These are phyloP conservation scores for Leptinotarsa lineolata DNA, from an alignment of 1,140 invertebrate genomes.

Conservation along the genomic window DNA sequence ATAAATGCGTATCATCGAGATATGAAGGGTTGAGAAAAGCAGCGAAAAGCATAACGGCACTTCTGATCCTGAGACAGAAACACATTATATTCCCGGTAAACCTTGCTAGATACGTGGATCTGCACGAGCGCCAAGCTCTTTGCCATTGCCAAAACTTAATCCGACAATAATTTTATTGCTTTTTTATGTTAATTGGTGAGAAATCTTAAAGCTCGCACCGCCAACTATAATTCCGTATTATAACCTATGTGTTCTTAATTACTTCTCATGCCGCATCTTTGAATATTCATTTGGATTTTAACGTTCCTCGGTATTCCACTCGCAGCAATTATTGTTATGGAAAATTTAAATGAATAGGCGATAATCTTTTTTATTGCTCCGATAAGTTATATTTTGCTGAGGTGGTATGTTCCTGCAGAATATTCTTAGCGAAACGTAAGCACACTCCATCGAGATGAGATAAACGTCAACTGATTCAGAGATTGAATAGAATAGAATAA, in stretches of 20 bases:
- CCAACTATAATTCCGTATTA: slow-evolving; percentile 48
- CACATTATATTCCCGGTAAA: slow-evolving; percentile 14
- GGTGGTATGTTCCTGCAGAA: background rate
- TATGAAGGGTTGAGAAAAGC: background rate
- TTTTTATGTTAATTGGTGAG: slow-evolving; percentile 52
- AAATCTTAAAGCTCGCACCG: slow-evolving; percentile 48
- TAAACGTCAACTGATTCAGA: too few relatives aligned
- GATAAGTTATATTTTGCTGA: slow-evolving; percentile 21
- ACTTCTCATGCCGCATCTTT: slow-evolving; percentile 25
- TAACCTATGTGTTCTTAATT: slow-evolving; percentile 52
- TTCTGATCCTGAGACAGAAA: background rate
- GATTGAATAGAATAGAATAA: too few relatives aligned
- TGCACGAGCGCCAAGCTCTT: slow-evolving; percentile 10
- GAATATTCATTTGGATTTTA: slow-evolving; percentile 32
- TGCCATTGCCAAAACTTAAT: slow-evolving; percentile 33
- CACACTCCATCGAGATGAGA: too few relatives aligned
- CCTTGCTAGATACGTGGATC: slow-evolving; percentile 14
- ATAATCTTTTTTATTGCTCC: slow-evolving; percentile 26
- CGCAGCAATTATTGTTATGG: slow-evolving; percentile 27
- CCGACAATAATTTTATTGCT: slow-evolving; percentile 54
- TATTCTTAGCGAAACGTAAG: too few relatives aligned
- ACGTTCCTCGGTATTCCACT: slow-evolving; percentile 15
- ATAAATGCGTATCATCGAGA: slow-evolving; percentile 2
- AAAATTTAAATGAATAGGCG: slow-evolving; percentile 26
- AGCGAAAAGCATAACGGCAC: background rate